Percentiles rank a stretch among this genome's conserved stretches.
Conservation (phyloP, 2,797 vertebrate species). For the Lates japonicus region DNA sequence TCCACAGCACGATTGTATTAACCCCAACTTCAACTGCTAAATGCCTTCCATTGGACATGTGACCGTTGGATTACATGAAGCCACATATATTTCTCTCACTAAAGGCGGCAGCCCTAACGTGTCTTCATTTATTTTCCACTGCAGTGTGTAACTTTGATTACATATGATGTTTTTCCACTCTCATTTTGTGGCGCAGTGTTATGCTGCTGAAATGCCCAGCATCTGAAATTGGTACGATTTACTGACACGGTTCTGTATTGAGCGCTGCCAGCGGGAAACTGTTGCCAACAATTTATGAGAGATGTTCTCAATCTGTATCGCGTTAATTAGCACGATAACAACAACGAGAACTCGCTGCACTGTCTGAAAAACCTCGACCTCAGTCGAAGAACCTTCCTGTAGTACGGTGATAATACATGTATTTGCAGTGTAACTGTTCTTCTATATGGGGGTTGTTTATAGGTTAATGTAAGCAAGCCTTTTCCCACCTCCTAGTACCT, state of each 20-base stretch:
- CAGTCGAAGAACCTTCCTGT: neutral
- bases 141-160: neutral
- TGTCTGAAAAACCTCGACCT: neutral
- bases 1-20: too few species aligned
- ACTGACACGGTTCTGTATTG: neutral
- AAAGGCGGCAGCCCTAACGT: rapidly evolving
- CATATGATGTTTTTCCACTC: neutral
- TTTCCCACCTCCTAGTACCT: conserved; percentile 1
- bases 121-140: too few species aligned
- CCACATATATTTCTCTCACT: neutral
- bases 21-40: neutral
- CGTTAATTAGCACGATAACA: conserved; percentile 24
- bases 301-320: neutral
- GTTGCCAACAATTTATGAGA: neutral
- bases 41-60: conserved; percentile 28
- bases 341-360: too few species aligned
- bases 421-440: neutral
- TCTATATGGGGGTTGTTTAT: neutral
- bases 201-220: neutral
- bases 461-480: neutral
- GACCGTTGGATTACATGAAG: conserved; percentile 6
- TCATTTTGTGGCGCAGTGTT: neutral
- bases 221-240: conserved; percentile 2
- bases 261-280: neutral
- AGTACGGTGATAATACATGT: neutral